These are phyloP conservation scores for Silurus glanis DNA, from an alignment of 2,113 vertebrate species.

Conservation along the genomic window DNA sequence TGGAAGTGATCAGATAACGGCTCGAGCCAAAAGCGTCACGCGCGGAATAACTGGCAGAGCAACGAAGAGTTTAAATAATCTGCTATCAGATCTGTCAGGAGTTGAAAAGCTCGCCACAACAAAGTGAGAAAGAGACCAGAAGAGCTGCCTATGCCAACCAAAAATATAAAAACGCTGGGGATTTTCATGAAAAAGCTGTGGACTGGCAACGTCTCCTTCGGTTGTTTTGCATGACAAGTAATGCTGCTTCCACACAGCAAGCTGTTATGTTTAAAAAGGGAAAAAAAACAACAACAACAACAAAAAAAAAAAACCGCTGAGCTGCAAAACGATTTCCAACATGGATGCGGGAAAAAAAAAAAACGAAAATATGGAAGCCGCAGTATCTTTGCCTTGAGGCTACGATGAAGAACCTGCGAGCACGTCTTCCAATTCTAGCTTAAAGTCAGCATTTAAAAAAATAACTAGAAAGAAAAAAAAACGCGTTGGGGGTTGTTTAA, in stretches of 20 bases:
- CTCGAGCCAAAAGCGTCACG: slow-evolving; percentile 37
- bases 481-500: slow-evolving; percentile 1
- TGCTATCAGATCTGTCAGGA: slow-evolving; percentile 62
- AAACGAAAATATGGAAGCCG: background rate
- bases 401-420: slow-evolving; percentile 6
- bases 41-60: slow-evolving; percentile 60
- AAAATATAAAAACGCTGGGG: slow-evolving; percentile 3
- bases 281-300: background rate
- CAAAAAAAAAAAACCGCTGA: background rate
- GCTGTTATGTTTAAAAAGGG: slow-evolving; percentile 1
- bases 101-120: slow-evolving; percentile 61
- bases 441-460: background rate
- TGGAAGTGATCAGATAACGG: slow-evolving; percentile 59
- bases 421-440: slow-evolving; percentile 28
- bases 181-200: slow-evolving; percentile 23
- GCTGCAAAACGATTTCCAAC: slow-evolving; percentile 49
- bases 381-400: slow-evolving; percentile 34
- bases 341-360: slow-evolving; percentile 30
- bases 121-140: slow-evolving; percentile 52
- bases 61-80: slow-evolving; percentile 51
- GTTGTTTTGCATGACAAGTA: slow-evolving; percentile 49
- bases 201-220: slow-evolving; percentile 21
- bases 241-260: slow-evolving; percentile 21
- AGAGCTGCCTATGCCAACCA: slow-evolving; percentile 48
- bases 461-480: background rate